A percentile compares a stretch with the other conserved stretches of the same genome.
Conservation (phyloP, 2,113 vertebrate species). For the Amblyornis subalaris region DNA sequence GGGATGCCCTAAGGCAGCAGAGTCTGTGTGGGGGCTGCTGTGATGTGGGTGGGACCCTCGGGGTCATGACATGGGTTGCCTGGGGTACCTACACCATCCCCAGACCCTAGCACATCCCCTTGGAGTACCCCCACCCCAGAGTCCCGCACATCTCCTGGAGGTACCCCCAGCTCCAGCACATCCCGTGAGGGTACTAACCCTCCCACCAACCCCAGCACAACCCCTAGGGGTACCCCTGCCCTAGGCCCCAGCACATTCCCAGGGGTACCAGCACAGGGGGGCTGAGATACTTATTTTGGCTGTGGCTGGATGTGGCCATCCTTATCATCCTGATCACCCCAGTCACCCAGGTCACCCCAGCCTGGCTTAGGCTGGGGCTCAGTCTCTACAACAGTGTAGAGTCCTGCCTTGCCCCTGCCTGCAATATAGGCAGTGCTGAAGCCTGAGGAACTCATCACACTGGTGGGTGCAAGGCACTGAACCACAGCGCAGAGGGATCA, state of each 20-base stretch:
- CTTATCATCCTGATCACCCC: too few relatives aligned
- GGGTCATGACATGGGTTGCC: rapidly evolving
- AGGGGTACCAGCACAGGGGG: rapidly evolving
- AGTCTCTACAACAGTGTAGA: rapidly evolving
- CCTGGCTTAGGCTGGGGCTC: background rate
- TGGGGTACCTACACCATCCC: too few relatives aligned
- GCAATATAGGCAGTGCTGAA: background rate
- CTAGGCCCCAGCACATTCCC: background rate
- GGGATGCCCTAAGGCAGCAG: rapidly evolving
- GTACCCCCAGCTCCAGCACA: background rate
- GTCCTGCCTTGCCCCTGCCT: background rate
- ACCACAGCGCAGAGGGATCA: rapidly evolving
- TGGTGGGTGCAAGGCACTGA: background rate
- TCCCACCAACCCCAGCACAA: background rate
- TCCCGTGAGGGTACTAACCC: background rate
- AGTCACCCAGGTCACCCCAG: background rate
- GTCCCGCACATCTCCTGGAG: background rate
- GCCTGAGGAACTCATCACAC: background rate
- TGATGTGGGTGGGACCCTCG: background rate
- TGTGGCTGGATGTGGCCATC: background rate
- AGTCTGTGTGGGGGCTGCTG: background rate
- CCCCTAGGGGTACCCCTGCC: background rate
- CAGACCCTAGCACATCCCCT: background rate
- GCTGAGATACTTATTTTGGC: background rate
- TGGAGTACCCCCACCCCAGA: too few relatives aligned